A percentile compares a stretch with the other conserved stretches of the same genome.
These are phyloP conservation scores for Penelope pileata DNA, from an alignment of 2,113 vertebrate species.

Conservation along the genomic window DNA sequence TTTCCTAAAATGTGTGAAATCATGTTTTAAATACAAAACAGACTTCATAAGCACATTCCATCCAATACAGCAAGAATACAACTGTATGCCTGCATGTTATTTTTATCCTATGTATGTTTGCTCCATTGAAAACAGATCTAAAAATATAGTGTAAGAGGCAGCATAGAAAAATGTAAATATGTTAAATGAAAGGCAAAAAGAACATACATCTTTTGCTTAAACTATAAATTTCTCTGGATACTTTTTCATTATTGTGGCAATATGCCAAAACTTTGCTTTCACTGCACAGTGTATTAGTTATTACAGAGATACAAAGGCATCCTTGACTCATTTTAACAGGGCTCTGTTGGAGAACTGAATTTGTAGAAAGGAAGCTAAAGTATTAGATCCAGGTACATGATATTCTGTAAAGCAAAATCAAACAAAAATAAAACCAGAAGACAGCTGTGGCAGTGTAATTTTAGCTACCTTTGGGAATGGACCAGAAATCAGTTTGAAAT, in stretches of 20 bases:
- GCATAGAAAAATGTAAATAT: not conserved
- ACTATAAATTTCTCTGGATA: not conserved
- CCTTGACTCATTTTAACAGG: slow-evolving; percentile 7
- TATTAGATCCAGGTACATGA: not conserved
- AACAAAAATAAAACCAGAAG: not conserved
- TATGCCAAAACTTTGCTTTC: not conserved
- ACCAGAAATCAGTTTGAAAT: not conserved
- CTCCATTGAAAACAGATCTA: slow-evolving; percentile 3
- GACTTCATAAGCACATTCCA: not conserved
- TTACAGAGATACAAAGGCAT: not conserved
- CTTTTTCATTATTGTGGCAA: slow-evolving; percentile 4
- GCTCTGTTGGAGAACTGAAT: not conserved
- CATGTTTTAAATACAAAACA: slow-evolving; percentile 9
- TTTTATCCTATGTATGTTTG: not conserved
- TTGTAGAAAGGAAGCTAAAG: not conserved
- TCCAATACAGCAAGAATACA: not conserved
- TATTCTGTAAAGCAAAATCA: not conserved
- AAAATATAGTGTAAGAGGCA: not conserved
- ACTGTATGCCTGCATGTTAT: not conserved
- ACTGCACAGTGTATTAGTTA: not conserved
- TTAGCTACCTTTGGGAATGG: not conserved
- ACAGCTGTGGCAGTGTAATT: not conserved
- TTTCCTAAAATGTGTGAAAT: not conserved
- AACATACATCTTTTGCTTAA: not conserved
- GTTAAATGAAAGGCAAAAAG: not conserved